Evolutionary conservation across 2,888 invertebrate species (phyloP), one percentile per base, ranked within the genome.

Genomic region (Ornithoptera alexandrae): DNA sequence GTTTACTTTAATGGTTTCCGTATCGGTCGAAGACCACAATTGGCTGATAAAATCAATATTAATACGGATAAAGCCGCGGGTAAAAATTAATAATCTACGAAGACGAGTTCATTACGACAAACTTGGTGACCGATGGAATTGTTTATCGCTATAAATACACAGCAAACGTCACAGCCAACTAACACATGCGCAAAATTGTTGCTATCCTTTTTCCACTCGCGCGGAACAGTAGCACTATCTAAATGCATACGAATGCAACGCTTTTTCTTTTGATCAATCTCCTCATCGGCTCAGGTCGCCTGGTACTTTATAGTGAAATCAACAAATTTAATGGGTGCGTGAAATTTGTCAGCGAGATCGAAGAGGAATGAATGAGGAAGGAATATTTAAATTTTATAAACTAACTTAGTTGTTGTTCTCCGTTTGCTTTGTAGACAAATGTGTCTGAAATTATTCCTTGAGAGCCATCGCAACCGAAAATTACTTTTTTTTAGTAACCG

Each of bases 211-310:
- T 89, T 81, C 75, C 85, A 83, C 90, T 79, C 76, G 70, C 65
- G 71, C 17, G 58, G 73, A 70, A 75, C 67, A 72, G 74, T 81
- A 80, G 71, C 75, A 81, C 79, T 79, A 74, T 84, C 79, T 71
- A 84, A 85, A 71, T 89, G 89, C 89, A 89, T 86, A 76, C 80
- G 80, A 84, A 83, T 86, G 85, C 84, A 86, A 80, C 81, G 79
- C 76, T 75, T 79, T 83, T 84, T 85, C 82, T 84, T 57, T 86
- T 85, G 81, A 78, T 78, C 77, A 81, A 84, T 75, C 88, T 88
- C 88, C 77, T 86, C 74, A 75, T 72, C 72, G 71, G 72, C 76
- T 87, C 83, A 70, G 85, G 71, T 77, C 78, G 81, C 89, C 89
- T 90, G 84, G 90, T 91, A 87, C 76, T 76, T 80, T 80, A 74